Evolutionary conservation across 2,113 vertebrate species (phyloP).

Genomic region (Girardinichthys multiradiatus): DNA sequence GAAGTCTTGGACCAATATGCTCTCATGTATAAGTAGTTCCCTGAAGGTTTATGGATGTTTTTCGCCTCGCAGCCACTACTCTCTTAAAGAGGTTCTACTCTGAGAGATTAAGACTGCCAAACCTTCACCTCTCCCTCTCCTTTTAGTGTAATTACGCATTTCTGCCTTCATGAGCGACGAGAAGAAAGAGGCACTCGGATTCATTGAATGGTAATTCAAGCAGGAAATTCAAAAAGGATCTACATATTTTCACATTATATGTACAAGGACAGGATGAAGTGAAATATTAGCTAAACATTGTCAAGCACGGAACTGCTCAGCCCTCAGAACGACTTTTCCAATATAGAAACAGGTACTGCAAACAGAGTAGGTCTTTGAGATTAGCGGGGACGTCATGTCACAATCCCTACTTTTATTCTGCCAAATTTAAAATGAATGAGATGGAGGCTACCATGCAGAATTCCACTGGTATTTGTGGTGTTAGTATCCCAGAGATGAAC

Average conservation of each 20-base stretch:
- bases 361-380: slow-evolving; percentile 61
- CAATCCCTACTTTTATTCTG: slow-evolving; percentile 69
- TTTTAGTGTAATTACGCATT: slow-evolving; percentile 78
- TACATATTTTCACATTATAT: slow-evolving; percentile 59
- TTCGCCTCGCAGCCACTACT: slow-evolving; percentile 59
- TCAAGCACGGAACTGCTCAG: slow-evolving; percentile 35
- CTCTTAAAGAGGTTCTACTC: slow-evolving; percentile 70
- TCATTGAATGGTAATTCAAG: slow-evolving; percentile 72
- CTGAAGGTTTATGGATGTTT: slow-evolving; percentile 68
- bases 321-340: slow-evolving; percentile 25
- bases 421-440: slow-evolving; percentile 74
- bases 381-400: slow-evolving; percentile 61
- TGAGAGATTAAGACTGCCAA: slow-evolving; percentile 77
- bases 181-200: slow-evolving; percentile 58
- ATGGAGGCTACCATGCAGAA: too few species aligned
- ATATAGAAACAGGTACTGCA: slow-evolving; percentile 26
- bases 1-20: slow-evolving; percentile 52
- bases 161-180: slow-evolving; percentile 59
- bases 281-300: slow-evolving; percentile 54
- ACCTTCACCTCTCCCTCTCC: slow-evolving; percentile 68
- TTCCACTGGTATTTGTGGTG: too few species aligned
- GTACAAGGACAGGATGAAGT: slow-evolving; percentile 39
- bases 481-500: too few species aligned
- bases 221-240: slow-evolving; percentile 62
- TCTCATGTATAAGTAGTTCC: slow-evolving; percentile 50